phyloP scores from a whole-genome alignment of 2,888 invertebrate genomes.

The Phlogophora meticulosa region DNA sequence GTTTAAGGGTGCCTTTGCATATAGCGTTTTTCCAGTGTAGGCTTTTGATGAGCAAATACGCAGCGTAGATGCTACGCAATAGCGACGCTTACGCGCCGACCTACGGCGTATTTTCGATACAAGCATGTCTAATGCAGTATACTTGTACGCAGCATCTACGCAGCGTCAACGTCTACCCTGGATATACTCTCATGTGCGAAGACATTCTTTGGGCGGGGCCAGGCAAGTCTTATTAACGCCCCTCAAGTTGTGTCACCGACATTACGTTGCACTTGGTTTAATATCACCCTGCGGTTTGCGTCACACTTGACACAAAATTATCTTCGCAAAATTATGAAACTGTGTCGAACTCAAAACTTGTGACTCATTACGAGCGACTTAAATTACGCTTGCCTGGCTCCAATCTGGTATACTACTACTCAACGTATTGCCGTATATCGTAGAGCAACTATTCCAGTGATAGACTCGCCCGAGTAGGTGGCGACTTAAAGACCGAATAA shows the following conservation, averaged over 20 bases:
- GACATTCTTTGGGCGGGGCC: background rate
- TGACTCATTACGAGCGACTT: constrained; percentile 14
- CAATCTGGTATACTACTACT: background rate
- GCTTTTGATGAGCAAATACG: background rate
- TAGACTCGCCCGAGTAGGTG: constrained; percentile 1
- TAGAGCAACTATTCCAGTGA: background rate
- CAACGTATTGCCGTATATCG: background rate
- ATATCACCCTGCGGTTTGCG: background rate
- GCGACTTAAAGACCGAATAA: background rate
- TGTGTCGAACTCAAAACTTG: background rate
- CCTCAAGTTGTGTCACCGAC: background rate
- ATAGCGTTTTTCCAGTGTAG: background rate
- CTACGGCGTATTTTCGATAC: background rate
- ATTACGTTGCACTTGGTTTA: constrained; percentile 6
- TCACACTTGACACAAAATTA: background rate
- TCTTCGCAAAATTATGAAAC: constrained; percentile 1
- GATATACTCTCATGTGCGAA: background rate
- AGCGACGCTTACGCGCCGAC: background rate
- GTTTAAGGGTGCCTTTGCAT: background rate
- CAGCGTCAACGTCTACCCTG: background rate
- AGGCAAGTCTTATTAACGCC: background rate
- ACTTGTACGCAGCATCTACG: constrained; percentile 6
- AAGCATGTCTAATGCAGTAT: background rate
- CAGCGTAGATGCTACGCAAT: background rate
- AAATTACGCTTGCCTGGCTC: background rate